Base-by-base conservation (phyloP, 2,888 invertebrate species). In the Tinea pellionella region DNA sequence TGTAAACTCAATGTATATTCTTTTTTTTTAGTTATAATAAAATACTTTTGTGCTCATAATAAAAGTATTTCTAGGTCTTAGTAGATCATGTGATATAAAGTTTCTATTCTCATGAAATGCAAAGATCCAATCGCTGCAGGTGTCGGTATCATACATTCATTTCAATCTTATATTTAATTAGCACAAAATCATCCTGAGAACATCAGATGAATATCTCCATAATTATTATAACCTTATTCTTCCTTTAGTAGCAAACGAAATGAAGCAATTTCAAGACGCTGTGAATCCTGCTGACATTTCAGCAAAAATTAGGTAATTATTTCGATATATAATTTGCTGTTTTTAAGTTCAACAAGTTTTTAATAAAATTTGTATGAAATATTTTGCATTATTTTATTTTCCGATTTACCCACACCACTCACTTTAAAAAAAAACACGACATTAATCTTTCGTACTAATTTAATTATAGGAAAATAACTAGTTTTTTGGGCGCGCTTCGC, bases 341-440 rank as follows among this genome's bases (percentile, higher is more conserved):
- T 72, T n/a, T 61, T 78, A 82, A 84, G 78, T 80, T 73, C 75
- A 80, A 80, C 73, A 78, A 70, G 77, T 87, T 86, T 86, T 80
- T 83, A 86, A 86, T 85, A 84, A 87, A 87, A 84, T 85, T 85
- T 86, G 77, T 85, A 87, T 75, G 74, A 79, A 81, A 80, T 73
- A 72, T 30, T 24, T 24, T 24, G 6, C 6, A 6, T 57, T 16
- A 2, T 57, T 57, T 57, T 32, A 53, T 53, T 24, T 11, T 16
- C 47, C 24, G 6, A 24, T 24, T 6, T 41, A 2, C 41, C 41
- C 41, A n/a, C 41, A 12, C 41, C 41, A 24, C 24, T 3, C 3
- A 6, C 24, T 24, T 24, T 24, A 24, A 24, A 24, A 6, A 24
- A 24, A 24, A 24, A 24, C 24, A 24, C 24, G 6, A 3, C 2